These are phyloP conservation scores for Agrochola macilenta DNA, from an alignment of 2,888 invertebrate species.

Conservation along the genomic window DNA sequence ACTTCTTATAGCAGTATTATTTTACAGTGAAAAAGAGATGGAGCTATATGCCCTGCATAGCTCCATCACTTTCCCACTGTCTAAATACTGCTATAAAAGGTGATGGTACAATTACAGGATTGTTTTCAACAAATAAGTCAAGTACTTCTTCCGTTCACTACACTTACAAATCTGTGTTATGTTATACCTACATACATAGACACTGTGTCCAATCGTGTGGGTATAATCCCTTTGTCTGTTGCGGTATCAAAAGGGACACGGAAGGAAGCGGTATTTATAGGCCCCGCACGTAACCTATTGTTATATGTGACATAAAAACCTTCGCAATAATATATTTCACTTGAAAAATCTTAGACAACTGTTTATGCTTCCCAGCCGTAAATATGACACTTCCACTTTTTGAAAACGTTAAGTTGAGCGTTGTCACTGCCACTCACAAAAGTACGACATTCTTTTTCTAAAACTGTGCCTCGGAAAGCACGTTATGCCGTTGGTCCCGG, in stretches of 20 bases:
- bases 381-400: neutral
- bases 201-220: slow-evolving; percentile 8
- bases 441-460: neutral
- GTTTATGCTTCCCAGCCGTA: neutral
- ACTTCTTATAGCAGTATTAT: no score
- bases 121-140: neutral
- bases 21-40: no score
- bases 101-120: neutral
- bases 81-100: no score
- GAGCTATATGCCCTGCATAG: no score
- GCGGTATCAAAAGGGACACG: slow-evolving; percentile 3
- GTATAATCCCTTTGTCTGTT: slow-evolving; percentile 24
- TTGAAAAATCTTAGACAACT: slow-evolving; percentile 1
- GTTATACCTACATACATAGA: neutral
- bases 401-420: neutral
- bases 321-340: slow-evolving; percentile 31
- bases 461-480: neutral
- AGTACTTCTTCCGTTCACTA: neutral
- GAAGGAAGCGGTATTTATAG: slow-evolving; percentile 30
- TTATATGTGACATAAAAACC: slow-evolving; percentile 39
- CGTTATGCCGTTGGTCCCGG: no score
- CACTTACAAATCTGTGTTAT: neutral
- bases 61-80: no score
- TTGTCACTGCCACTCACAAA: neutral
- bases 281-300: slow-evolving; percentile 45